These are phyloP conservation scores for Stegophylla sp. DNA, from an alignment of 2,888 invertebrate species.

Conservation along the genomic window DNA sequence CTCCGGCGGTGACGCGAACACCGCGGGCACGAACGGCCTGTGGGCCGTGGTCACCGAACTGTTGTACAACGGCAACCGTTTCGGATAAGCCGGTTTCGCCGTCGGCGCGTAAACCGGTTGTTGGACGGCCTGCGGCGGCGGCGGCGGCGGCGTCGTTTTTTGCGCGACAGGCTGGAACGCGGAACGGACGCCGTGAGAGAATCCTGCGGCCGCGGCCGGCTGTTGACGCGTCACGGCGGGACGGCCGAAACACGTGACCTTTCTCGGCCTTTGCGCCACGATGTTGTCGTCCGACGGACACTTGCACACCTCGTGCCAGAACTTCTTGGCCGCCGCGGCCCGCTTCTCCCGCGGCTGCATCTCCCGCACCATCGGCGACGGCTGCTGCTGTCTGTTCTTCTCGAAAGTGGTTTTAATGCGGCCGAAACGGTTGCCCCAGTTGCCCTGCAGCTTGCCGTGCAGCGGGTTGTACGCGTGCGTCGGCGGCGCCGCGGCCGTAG, in stretches of 20 bases:
- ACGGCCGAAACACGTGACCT: slow-evolving; percentile 26
- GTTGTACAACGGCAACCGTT: slow-evolving; percentile 39
- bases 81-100: slow-evolving; percentile 63
- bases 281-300: slow-evolving; percentile 65
- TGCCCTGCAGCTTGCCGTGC: slow-evolving; percentile 63
- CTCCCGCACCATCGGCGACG: background rate
- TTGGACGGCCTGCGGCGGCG: background rate
- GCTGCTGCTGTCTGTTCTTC: slow-evolving; percentile 61
- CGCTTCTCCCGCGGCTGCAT: too few relatives aligned
- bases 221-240: background rate
- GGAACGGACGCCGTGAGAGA: slow-evolving; percentile 79
- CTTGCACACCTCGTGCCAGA: slow-evolving; percentile 67
- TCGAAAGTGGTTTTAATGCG: slow-evolving; percentile 85
- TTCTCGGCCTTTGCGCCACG: slow-evolving; percentile 59
- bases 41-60: slow-evolving; percentile 51
- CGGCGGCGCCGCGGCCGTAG: slow-evolving; percentile 64
- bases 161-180: slow-evolving; percentile 73
- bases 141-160: slow-evolving; percentile 61
- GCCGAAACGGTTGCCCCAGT: slow-evolving; percentile 84
- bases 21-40: slow-evolving; percentile 61
- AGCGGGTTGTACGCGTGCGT: slow-evolving; percentile 63
- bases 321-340: slow-evolving; percentile 59
- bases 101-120: slow-evolving; percentile 34
- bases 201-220: slow-evolving; percentile 68
- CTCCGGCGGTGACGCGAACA: slow-evolving; percentile 1